Base-by-base conservation (phyloP, 2,888 invertebrate species). In the Drosophila rellima region DNA sequence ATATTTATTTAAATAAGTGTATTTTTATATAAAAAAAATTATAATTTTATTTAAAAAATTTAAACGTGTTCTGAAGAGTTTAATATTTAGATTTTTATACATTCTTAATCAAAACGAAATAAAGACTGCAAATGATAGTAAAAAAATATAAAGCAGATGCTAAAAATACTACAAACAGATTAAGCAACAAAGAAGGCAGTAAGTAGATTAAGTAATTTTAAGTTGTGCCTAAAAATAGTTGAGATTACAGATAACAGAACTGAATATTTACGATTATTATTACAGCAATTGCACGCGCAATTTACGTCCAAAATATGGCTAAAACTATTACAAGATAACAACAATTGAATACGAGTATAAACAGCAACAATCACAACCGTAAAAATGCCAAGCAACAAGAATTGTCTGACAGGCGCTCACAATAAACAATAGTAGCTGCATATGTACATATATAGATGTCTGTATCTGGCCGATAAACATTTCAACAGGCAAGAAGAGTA, bases 381-480 rank as follows among this genome's bases (percentile, higher is more conserved):
- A 45, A 70, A 42, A 40, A 48, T 40, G 35, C 51, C 50, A 18
- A 48, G 60, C 20, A 44, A 23, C 42, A 23, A 18, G 26, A 55
- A 67, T 56, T 50, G 60, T 54, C 68, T 50, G 63, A 68, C 57
- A 57, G 75, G 23, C 65, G 62, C 51, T 61, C 50, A 39, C n/a
- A 70, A 76, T 67, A 67, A 67, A 66, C 42, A 59, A 50, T 18
- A 18, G 3, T 42, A 18, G 17, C 37, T 39, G 35, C 35, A 3
- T 13, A 7, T 13, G 18, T 13, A 18, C 10, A 33, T 29, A 23
- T 39, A 37, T 51, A 51, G 37, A 18, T 55, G 42, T 33, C 26
- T 52, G 54, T 55, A 55, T 55, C 31, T 42, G 54, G 67, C 78
- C 33, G 39, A 74, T 74, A 74, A 74, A 74, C 73, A 75, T 73